Evolutionary conservation across 2,113 vertebrate species (phyloP).

Genomic region (Ovibos moschatus): DNA sequence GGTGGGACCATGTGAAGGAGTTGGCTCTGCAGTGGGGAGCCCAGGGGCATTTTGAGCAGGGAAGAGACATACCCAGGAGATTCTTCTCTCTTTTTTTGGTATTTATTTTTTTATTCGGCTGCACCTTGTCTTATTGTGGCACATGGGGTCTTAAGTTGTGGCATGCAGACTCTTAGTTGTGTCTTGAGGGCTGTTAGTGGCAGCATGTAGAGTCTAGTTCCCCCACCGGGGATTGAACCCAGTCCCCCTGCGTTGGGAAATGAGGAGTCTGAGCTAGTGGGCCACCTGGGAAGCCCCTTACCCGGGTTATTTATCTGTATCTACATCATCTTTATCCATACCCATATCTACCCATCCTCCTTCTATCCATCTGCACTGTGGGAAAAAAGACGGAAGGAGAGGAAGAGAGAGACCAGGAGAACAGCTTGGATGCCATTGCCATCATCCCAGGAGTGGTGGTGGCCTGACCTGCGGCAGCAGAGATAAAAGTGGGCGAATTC

Average conservation of each 20-base stretch:
- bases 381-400: not conserved
- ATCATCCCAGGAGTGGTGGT: not conserved
- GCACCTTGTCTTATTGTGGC: not conserved
- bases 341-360: not conserved
- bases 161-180: not conserved
- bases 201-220: not conserved
- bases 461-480: not conserved
- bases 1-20: not conserved
- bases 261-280: not conserved
- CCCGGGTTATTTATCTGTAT: not conserved
- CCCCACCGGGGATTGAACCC: not conserved
- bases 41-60: not conserved
- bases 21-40: not conserved
- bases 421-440: accelerated
- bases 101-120: not conserved
- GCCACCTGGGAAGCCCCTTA: not conserved
- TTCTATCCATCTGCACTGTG: not conserved
- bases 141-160: not conserved
- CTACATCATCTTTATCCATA: not conserved
- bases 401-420: too few relatives aligned
- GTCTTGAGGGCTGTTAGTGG: not conserved
- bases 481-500: not conserved
- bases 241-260: not conserved
- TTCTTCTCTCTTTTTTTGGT: too few relatives aligned
- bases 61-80: not conserved